phyloP scores from a whole-genome alignment of 2,113 vertebrate genomes.

The Cettia cetti region DNA sequence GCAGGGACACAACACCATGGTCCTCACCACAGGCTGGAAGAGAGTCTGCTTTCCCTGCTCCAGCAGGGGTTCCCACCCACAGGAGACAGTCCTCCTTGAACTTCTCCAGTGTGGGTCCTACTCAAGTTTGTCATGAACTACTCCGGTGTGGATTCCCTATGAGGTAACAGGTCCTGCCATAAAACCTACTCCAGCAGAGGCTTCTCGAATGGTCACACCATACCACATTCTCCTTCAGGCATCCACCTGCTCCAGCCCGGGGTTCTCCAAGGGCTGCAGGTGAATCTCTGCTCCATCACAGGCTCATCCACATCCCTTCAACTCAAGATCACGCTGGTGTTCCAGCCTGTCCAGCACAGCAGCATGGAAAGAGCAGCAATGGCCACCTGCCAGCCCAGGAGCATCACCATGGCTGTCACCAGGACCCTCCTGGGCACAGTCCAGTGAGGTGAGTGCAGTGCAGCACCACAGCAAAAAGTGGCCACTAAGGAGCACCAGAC shows the following conservation, averaged over 20 bases:
- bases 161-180: neutral
- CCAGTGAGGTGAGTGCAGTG: fast-evolving
- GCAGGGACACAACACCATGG: neutral
- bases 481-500: neutral
- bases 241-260: neutral
- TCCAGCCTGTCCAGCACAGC: neutral
- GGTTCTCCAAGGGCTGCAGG: neutral
- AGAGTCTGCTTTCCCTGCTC: neutral
- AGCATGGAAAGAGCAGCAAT: neutral
- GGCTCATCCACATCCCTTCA: neutral
- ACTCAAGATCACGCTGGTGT: fast-evolving
- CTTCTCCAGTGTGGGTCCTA: neutral
- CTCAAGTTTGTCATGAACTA: neutral
- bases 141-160: too few species aligned
- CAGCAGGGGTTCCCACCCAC: neutral
- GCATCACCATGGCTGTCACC: neutral
- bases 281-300: neutral
- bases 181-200: neutral
- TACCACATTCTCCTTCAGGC: neutral
- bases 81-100: neutral
- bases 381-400: neutral
- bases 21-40: neutral
- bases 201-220: fast-evolving
- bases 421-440: too few species aligned
- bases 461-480: neutral